Conservation (phyloP, 1,140 invertebrate species). For the Orussus abietinus region DNA sequence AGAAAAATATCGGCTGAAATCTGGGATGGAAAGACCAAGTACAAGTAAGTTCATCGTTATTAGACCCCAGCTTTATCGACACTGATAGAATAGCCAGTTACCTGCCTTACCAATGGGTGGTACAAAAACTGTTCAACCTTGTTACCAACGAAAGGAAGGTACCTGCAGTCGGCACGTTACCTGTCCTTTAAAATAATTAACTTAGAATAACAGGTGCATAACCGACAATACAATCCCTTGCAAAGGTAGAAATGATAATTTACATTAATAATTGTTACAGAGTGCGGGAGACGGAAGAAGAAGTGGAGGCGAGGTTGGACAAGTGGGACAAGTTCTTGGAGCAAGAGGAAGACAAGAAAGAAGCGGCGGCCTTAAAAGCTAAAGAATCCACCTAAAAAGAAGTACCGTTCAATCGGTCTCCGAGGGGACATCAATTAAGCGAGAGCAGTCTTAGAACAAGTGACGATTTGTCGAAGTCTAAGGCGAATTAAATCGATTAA, state of each 20-base stretch:
- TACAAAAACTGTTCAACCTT: background rate
- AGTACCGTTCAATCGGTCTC: conserved; percentile 8
- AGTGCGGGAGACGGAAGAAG: conserved; percentile 85
- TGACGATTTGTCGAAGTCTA: no score
- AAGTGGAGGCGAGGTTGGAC: conserved; percentile 74
- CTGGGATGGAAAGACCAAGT: conserved; percentile 96
- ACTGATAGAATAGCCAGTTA: no score
- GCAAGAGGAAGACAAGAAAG: conserved; percentile 31
- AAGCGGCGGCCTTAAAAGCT: no score
- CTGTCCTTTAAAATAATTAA: conserved; percentile 5
- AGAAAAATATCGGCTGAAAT: conserved; percentile 78
- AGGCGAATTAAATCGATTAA: no score
- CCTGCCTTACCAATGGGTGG: conserved; percentile 1
- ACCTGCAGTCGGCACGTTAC: background rate
- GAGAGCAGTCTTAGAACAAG: no score
- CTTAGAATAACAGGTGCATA: background rate
- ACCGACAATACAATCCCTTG: background rate
- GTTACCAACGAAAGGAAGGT: no score
- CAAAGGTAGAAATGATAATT: background rate
- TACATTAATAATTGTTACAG: conserved; percentile 42
- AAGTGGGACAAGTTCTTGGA: conserved; percentile 88
- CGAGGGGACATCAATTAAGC: no score
- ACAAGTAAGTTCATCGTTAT: conserved; percentile 58
- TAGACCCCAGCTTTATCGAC: background rate
- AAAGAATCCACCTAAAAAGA: no score